Evolutionary conservation across 2,113 vertebrate genomes (phyloP).

Genomic region (Heterotis niloticus): DNA sequence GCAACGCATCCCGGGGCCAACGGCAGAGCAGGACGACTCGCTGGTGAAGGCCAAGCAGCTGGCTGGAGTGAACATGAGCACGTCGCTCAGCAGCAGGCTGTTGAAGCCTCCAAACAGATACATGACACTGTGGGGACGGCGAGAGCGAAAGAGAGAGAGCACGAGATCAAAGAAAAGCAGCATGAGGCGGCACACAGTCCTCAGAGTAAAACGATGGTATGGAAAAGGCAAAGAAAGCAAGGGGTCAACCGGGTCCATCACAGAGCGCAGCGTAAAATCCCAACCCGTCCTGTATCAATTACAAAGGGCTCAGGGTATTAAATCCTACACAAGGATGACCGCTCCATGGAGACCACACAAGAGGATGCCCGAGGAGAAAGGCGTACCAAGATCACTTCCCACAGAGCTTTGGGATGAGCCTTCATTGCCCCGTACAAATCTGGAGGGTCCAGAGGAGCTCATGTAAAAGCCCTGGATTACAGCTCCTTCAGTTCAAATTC

Average conservation of each 20-base stretch:
- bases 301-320: not conserved
- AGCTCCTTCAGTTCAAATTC: not conserved
- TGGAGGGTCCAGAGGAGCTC: no score
- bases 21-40: slow-evolving; percentile 52
- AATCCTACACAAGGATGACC: no score
- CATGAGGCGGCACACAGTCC: not conserved
- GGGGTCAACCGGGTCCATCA: not conserved
- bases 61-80: slow-evolving; percentile 77
- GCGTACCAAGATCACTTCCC: not conserved
- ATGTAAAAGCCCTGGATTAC: not conserved
- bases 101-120: slow-evolving; percentile 97
- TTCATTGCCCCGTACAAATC: not conserved
- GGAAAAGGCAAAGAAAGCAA: not conserved
- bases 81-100: slow-evolving; percentile 87
- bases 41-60: slow-evolving; percentile 70
- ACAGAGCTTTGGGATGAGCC: not conserved
- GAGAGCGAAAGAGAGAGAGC: not conserved
- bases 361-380: not conserved
- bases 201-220: not conserved
- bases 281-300: not conserved
- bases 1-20: slow-evolving; percentile 74
- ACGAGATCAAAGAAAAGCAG: not conserved
- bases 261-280: not conserved
- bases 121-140: slow-evolving; percentile 70
- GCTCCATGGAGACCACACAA: no score